Base-by-base conservation (phyloP, 2,113 vertebrate species). In the Narcine bancroftii region DNA sequence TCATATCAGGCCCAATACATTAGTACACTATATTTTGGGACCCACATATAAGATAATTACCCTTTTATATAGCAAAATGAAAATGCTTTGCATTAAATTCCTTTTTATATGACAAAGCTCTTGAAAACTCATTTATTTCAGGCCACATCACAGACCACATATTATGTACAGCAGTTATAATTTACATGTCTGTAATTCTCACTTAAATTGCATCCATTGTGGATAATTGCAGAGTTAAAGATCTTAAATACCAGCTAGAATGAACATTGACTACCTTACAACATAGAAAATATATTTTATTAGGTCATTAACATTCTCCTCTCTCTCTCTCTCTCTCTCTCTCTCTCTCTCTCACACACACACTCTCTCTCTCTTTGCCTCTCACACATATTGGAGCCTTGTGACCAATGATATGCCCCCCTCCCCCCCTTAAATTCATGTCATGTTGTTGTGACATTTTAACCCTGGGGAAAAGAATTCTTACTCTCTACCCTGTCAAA, bases 51-150 rank as follows among this genome's bases (percentile, higher is more conserved):
- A 87, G 4, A 7, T 36, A 60, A 63, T 60, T 87, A 19, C 53
- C 81, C 53, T 63, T 87, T 87, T 60, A 87, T 21, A 63, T 63
- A n/a, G n/a, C 29, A 53, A 85, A 19, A 7, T 26, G 19, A 85
- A 56, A 53, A 60, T 85, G 5, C 50, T 36, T n/a, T 21, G 19
- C 56, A 11, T 19, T 60, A 60, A 60, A 39, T 19, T 60, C 33
- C 56, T 85, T 63, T 87, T 87, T n/a, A 63, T 19, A 87, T 85
- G 81, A 21, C 53, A 63, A 87, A 36, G 81, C 81, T 63, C n/a
- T 87, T 87, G 53, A 60, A 63, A 63, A 60, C 36, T n/a, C 81
- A 87, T 87, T 87, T 87, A 87, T 87, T 87, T 87, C 81, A 87
- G 81, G n/a, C 53, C 19, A 33, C 53, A 63, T 39, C 53, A 15